Percentiles rank a stretch among this genome's conserved stretches.
Conservation (phyloP, 2,888 invertebrate genomes). For the Dryobota labecula region DNA sequence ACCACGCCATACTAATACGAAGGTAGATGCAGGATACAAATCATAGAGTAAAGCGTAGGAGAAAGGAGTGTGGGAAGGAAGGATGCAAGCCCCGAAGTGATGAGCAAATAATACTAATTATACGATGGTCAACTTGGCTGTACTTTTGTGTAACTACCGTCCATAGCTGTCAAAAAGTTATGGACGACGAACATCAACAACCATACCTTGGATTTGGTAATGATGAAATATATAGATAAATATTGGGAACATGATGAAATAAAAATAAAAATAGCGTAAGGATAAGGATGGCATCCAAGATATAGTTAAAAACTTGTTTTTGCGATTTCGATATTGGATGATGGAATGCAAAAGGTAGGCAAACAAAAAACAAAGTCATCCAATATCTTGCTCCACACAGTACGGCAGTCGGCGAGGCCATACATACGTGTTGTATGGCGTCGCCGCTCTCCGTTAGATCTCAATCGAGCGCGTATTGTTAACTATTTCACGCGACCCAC, state of each 20-base stretch:
- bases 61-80: constrained; percentile 68
- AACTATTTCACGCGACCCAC: constrained; percentile 70
- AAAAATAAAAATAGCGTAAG: constrained; percentile 22
- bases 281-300: constrained; percentile 65
- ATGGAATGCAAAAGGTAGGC: constrained; percentile 58
- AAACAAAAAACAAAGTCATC: constrained; percentile 62
- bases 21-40: constrained; percentile 80
- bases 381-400: constrained; percentile 67
- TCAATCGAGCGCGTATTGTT: constrained; percentile 66
- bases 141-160: constrained; percentile 77
- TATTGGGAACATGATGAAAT: constrained; percentile 15
- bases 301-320: constrained; percentile 71
- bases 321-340: constrained; percentile 74
- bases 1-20: constrained; percentile 73
- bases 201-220: constrained; percentile 65
- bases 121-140: constrained; percentile 84
- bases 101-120: constrained; percentile 77
- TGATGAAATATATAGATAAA: constrained; percentile 17
- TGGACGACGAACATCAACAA: constrained; percentile 53
- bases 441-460: constrained; percentile 64
- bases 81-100: constrained; percentile 84
- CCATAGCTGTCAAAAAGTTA: constrained; percentile 50
- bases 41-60: constrained; percentile 73
- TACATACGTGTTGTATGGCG: constrained; percentile 29
- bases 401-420: constrained; percentile 56